Evolutionary conservation across 2,113 vertebrate genomes (phyloP).

Genomic region (Circaetus gallicus): DNA sequence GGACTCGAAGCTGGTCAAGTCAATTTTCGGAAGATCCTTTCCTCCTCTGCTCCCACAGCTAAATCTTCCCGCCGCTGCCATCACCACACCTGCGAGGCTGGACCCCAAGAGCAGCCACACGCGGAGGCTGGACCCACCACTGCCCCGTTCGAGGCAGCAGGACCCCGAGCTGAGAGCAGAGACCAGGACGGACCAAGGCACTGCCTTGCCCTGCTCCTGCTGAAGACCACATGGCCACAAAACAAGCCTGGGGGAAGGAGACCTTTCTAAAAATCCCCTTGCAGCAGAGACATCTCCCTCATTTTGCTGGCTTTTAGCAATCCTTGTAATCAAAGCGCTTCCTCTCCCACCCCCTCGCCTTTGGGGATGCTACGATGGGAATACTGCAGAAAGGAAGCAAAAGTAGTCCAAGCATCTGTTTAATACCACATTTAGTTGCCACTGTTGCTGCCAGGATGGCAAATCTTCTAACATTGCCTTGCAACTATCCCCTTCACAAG

Average conservation of each 20-base stretch:
- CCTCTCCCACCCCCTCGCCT: fast-evolving
- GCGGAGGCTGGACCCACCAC: not conserved
- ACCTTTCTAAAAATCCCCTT: not conserved
- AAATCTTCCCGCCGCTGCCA: not conserved
- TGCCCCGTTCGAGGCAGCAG: not conserved
- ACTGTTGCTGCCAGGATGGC: not conserved
- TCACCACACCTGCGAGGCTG: not conserved
- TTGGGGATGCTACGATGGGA: not conserved
- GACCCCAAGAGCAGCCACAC: not conserved
- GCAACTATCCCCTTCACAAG: not conserved
- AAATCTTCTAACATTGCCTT: not conserved
- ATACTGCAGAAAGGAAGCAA: not conserved
- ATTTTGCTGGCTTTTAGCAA: not conserved
- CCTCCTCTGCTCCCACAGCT: not conserved
- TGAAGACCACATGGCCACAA: not conserved
- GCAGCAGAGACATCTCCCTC: not conserved
- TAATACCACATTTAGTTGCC: not conserved
- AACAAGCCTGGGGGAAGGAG: not conserved
- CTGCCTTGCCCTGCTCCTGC: not conserved
- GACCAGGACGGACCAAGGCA: not conserved
- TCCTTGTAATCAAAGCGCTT: not conserved
- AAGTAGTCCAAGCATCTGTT: not conserved
- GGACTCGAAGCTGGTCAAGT: not conserved
- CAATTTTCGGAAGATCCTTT: not conserved
- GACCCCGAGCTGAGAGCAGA: not conserved